Percentiles rank a stretch among this genome's conserved stretches.
phyloP scores from a whole-genome alignment of 92 coral and sea anemone species.

The Umimayanthus kanabou region DNA sequence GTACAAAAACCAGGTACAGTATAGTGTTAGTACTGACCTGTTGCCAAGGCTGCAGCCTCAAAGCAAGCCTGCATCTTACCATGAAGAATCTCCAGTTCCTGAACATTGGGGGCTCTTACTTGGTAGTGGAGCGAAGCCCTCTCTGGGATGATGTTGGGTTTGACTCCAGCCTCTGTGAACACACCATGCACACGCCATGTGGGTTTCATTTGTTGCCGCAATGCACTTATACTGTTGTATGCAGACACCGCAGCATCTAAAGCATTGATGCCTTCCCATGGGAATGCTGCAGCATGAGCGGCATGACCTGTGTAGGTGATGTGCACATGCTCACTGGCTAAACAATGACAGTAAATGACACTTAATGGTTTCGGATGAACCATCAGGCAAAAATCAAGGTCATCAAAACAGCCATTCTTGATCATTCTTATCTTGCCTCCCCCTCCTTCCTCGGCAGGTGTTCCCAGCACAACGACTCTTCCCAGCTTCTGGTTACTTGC shows the following conservation, averaged over 20 bases:
- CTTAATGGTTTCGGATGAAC: constrained; percentile 88
- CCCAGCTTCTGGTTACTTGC: constrained; percentile 70
- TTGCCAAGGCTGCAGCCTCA: constrained; percentile 83
- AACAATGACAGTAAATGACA: constrained; percentile 67
- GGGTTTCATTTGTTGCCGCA: constrained; percentile 96
- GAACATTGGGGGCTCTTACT: constrained; percentile 76
- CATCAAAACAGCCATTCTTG: constrained; percentile 83
- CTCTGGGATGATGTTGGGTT: constrained; percentile 89
- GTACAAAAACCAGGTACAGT: too few species aligned
- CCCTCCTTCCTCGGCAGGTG: constrained; percentile 96
- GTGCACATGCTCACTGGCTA: constrained; percentile 64
- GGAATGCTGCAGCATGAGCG: constrained; percentile 93
- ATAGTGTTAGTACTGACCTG: constrained; percentile 61
- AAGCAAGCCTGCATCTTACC: constrained; percentile 72
- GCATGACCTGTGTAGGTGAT: constrained; percentile 76
- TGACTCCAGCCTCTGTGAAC: constrained; percentile 84
- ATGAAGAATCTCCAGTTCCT: constrained; percentile 65
- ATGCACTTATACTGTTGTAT: constrained; percentile 75
- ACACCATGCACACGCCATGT: constrained; percentile 95
- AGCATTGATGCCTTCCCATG: constrained; percentile 95
- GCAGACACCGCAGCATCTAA: constrained; percentile 96
- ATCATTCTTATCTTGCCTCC: constrained; percentile 95
- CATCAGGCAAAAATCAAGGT: constrained; percentile 91
- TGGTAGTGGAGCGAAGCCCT: constrained; percentile 64
- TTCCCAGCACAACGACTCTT: constrained; percentile 83